Base-by-base conservation (phyloP, 1,140 invertebrate species). In the Centruroides sculpturatus region DNA sequence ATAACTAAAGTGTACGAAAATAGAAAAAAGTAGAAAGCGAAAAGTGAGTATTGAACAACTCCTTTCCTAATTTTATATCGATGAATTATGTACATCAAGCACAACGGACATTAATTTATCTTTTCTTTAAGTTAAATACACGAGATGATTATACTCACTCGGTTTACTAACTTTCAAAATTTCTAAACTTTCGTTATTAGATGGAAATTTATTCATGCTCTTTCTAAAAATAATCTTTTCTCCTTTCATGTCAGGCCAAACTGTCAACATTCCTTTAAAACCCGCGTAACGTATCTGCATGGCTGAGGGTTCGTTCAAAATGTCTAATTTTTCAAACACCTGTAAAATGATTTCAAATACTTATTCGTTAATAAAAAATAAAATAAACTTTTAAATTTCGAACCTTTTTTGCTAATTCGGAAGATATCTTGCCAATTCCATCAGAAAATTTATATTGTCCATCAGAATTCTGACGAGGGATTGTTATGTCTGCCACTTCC, bases 351-450 rank as follows among this genome's bases (percentile, higher is more conserved):
- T 41, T 41, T 41, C 23, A 23, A 23, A 23, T 23, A 23, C 2
- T 23, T 2, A 23, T 23, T 23, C 3, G 3, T 3, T 11, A 10
- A 55, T 11, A 41, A 55, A 0, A 55, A 11, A 11, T 11, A 10
- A 55, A 55, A 55, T 11, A 11, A 55, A 55, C 3, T 10, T 10
- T 10, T 35, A 55, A 11, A 10, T 35, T 11, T 11, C 35, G 55
- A 50, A 68, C 64, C 41, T 63, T 61, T 57, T 67, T 51, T 51
- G 66, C 66, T 4, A 71, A 48, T 23, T 61, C 56, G 23, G 47
- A 2, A 0, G 68, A 69, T 50, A 71, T 66, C 50, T 64, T 66
- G 5, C 70, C 70, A 59, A 69, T 61, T 5, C 70, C 70, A 65
- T 71, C 70, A 47, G 68, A 66, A 57, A 71, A 66, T 50, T 41